These are phyloP conservation scores for Cepaea nemoralis DNA, from an alignment of 1,140 invertebrate species.

Conservation along the genomic window DNA sequence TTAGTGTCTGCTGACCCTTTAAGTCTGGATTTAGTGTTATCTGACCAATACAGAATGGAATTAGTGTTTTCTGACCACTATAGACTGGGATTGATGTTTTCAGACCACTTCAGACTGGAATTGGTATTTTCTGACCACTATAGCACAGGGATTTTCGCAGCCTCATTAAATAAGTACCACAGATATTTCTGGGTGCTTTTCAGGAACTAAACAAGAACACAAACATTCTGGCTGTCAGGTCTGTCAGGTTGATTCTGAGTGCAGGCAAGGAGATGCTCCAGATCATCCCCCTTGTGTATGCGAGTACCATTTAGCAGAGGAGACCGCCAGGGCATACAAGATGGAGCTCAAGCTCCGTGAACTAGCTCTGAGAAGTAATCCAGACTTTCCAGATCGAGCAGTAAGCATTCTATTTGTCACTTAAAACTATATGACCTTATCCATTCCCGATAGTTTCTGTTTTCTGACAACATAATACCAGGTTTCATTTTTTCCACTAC, in stretches of 20 bases:
- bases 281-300: neutral
- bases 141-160: no score
- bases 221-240: neutral
- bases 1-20: no score
- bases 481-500: no score
- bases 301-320: neutral
- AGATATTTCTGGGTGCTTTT: neutral
- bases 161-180: neutral
- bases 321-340: neutral
- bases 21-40: no score
- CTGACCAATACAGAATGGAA: no score
- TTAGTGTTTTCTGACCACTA: no score
- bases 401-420: neutral
- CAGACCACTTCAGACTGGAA: neutral
- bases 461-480: no score
- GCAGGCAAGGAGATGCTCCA: neutral
- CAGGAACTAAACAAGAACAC: slow-evolving; percentile 14
- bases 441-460: no score
- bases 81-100: no score
- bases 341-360: slow-evolving; percentile 18
- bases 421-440: neutral
- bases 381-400: slow-evolving; percentile 5
- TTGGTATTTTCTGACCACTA: neutral
- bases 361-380: neutral
- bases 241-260: neutral